phyloP scores from a whole-genome alignment of 2,888 invertebrate genomes.

The Dynastes maya region DNA sequence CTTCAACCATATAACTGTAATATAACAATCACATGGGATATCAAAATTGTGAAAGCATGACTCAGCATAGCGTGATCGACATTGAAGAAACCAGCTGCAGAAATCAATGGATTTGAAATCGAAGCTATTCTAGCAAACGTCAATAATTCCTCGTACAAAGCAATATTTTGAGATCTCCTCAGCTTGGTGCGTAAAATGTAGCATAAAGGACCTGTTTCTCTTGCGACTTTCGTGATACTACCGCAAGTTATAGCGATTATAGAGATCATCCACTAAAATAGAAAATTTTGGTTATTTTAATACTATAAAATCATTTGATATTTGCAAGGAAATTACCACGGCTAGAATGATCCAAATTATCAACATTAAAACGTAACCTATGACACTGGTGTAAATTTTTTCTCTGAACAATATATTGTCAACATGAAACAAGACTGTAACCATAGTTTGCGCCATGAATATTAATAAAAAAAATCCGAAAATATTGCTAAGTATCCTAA shows the following conservation, averaged over 20 bases:
- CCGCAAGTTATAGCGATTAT: conserved; percentile 12
- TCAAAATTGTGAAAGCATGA: background rate
- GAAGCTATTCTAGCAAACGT: conserved; percentile 9
- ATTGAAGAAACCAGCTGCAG: conserved; percentile 50
- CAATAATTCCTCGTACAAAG: background rate
- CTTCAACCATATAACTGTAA: conserved; percentile 2
- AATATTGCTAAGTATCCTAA: no score
- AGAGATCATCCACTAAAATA: conserved; percentile 24
- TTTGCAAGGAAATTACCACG: no score
- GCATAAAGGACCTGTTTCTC: conserved; percentile 8
- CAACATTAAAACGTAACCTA: no score
- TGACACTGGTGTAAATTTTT: no score
- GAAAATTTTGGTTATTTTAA: no score
- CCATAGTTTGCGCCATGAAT: no score
- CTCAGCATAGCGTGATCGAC: conserved; percentile 46
- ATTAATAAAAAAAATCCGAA: no score
- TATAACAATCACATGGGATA: conserved; percentile 7
- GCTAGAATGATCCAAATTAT: no score
- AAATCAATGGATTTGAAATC: conserved; percentile 22
- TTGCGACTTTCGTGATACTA: background rate
- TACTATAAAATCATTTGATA: no score
- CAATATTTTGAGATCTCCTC: background rate
- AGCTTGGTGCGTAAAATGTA: background rate
- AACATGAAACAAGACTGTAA: no score
- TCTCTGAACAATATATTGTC: no score